Evolutionary conservation across 2,797 vertebrate genomes (phyloP).

Genomic region (Chrosomus eos): DNA sequence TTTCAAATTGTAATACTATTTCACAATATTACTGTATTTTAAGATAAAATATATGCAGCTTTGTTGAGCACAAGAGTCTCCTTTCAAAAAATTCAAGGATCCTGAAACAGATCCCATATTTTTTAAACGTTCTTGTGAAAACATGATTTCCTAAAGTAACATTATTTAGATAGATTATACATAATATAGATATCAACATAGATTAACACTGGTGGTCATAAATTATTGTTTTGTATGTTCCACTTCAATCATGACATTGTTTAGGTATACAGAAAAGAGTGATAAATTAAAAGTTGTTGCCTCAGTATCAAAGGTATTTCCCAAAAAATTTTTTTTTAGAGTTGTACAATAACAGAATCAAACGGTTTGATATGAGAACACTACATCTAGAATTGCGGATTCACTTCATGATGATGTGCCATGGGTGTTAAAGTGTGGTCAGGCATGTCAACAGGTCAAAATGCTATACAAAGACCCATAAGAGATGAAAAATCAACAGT

Average conservation of each 20-base stretch:
- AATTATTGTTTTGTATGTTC: background rate
- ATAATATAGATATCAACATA: background rate
- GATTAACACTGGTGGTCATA: background rate
- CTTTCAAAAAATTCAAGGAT: too few species aligned
- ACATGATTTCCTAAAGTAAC: too few species aligned
- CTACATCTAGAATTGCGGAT: background rate
- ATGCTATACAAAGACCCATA: constrained; percentile 26
- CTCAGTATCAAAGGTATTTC: background rate
- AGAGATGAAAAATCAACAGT: constrained; percentile 30
- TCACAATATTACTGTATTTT: background rate
- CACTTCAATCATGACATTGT: background rate
- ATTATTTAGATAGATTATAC: too few species aligned
- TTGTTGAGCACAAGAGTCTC: background rate
- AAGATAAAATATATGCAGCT: background rate
- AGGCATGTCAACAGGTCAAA: constrained; percentile 35
- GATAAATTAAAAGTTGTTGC: background rate
- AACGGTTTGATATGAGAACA: background rate
- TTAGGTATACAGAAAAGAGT: background rate
- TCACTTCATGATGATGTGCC: background rate
- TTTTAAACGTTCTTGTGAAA: too few species aligned
- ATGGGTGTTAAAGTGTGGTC: constrained; percentile 4
- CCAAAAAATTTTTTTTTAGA: background rate
- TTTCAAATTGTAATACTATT: background rate
- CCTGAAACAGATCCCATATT: too few species aligned
- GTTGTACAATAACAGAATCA: background rate